Evolutionary conservation across 2,797 vertebrate species (phyloP), one percentile per base, ranked within the genome.

Genomic region (Neosalanx taihuensis): DNA sequence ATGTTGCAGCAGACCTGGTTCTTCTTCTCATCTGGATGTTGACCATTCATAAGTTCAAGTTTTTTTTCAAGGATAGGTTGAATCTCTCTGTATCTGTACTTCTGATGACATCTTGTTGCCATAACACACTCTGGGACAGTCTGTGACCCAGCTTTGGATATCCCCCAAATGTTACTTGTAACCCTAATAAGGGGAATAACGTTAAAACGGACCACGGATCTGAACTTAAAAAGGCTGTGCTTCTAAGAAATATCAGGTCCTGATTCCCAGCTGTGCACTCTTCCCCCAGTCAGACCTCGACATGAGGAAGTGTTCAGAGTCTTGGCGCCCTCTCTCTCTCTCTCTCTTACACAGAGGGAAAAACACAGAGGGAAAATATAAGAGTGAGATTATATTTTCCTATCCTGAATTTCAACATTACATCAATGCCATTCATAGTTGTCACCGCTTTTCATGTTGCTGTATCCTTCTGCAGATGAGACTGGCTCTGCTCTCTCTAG

Each of bases 201-300:
- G 70, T 46, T 17, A 62, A 64, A 72, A 67, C 70, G 18, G 17
- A 41, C n/a, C 26, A 56, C 18, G 72, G 74, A 56, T 31, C 51
- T 64, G 58, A 59, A 56, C 3, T 20, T 46, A 73, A 26, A 68
- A 66, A 75, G 57, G 80, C 31, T 13, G 6, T 6, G 41, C 64
- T 62, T 67, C 57, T 37, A 46, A 65, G 30, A n/a, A 56, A 56
- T 56, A 56, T 31, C 51, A 33, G 10, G 68, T 83, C 88, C 89
- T 87, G 88, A 90, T 90, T 79, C 79, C 91, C 87, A 89, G 88
- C 85, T 77, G 83, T 83, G 87, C 87, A 90, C 72, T 80, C 82
- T 57, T 85, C 79, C 72, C 87, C 86, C 73, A 81, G 75, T 81
- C 72, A 84, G 84, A 83, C 20, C 59, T 35, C 77, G 56, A 71